Conservation (phyloP, 2,113 vertebrate species). For the Nothoprocta perdicaria region DNA sequence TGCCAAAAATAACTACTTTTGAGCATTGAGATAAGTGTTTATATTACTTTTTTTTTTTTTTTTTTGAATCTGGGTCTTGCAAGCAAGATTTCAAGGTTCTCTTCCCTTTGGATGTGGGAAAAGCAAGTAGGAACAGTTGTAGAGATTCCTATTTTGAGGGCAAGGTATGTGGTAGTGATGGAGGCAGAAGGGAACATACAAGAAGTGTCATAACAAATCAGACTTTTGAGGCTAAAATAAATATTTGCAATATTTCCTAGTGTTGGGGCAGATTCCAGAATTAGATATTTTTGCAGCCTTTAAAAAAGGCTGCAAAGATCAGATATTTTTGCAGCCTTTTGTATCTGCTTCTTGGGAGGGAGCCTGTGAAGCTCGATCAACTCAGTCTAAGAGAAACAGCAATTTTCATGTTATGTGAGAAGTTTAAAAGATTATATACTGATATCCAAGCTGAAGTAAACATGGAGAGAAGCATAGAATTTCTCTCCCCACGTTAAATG, state of each 20-base stretch:
- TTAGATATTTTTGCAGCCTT: background rate
- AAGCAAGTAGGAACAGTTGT: background rate
- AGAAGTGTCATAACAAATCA: background rate
- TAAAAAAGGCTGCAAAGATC: no score
- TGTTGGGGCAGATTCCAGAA: background rate
- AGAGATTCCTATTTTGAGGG: background rate
- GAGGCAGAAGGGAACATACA: background rate
- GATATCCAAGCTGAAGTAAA: background rate
- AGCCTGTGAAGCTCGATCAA: background rate
- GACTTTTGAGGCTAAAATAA: constrained; percentile 14
- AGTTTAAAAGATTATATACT: background rate
- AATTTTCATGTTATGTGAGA: background rate
- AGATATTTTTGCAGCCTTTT: no score
- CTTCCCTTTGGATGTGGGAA: background rate
- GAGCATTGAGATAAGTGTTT: constrained; percentile 16
- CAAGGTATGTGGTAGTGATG: background rate
- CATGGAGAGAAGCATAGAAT: background rate
- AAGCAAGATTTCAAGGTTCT: background rate
- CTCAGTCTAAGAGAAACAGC: constrained; percentile 27
- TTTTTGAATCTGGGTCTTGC: background rate
- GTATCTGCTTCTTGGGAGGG: background rate
- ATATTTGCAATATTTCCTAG: constrained; percentile 27
- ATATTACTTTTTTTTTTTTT: background rate
- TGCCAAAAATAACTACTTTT: constrained; percentile 52
- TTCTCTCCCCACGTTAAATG: background rate